A percentile compares a stretch with the other conserved stretches of the same genome.
Conservation (phyloP, 1,140 invertebrate genomes). For the Sarcophaga bullata region DNA sequence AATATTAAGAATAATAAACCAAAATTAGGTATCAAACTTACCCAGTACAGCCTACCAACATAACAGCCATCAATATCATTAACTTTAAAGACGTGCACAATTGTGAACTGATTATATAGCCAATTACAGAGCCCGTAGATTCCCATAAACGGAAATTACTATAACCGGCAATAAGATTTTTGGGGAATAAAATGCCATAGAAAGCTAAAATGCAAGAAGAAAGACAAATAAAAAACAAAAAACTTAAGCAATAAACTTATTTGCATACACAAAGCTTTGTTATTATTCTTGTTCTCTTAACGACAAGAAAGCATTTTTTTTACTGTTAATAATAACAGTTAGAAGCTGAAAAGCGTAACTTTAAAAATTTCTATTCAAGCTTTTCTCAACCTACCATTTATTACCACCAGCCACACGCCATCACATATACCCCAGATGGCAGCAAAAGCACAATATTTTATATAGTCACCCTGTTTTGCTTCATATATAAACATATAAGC, state of each 20-base stretch:
- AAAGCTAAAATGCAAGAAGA: constrained; percentile 72
- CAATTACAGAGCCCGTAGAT: constrained; percentile 87
- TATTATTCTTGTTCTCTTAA: background rate
- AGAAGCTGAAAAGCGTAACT: background rate
- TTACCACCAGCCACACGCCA: constrained; percentile 93
- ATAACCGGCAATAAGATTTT: constrained; percentile 89
- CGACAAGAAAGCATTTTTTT: background rate
- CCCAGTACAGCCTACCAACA: constrained; percentile 79
- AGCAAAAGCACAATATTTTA: constrained; percentile 84
- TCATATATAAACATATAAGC: constrained; percentile 77
- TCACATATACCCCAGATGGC: constrained; percentile 92
- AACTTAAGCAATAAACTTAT: no score
- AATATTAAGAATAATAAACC: background rate
- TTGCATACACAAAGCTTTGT: background rate
- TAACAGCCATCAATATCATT: constrained; percentile 76
- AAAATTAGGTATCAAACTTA: constrained; percentile 65
- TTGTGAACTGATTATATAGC: constrained; percentile 81
- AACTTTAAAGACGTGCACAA: constrained; percentile 82
- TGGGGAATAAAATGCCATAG: constrained; percentile 88
- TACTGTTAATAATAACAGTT: background rate
- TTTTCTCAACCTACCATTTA: constrained; percentile 80
- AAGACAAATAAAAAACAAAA: background rate
- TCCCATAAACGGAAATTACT: constrained; percentile 94
- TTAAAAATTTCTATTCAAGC: background rate
- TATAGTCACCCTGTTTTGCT: constrained; percentile 75